Percentiles rank a stretch among this genome's conserved stretches.
Evolutionary conservation across 2,888 invertebrate species (phyloP).

Genomic region (Zele albiditarsus): DNA sequence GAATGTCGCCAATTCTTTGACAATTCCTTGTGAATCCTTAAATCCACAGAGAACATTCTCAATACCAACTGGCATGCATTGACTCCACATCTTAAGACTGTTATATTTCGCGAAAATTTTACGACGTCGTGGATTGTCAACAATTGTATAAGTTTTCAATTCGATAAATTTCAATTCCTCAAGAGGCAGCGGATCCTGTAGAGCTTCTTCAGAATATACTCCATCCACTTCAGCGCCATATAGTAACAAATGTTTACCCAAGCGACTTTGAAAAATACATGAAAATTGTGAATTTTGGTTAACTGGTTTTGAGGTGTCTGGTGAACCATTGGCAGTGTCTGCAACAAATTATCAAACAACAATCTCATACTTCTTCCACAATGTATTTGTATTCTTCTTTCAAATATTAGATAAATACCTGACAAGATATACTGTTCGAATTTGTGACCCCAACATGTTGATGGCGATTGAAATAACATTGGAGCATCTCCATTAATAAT

Average conservation of each 20-base stretch:
- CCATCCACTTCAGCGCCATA: slow-evolving; percentile 89
- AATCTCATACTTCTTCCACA: too few relatives aligned
- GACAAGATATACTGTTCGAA: slow-evolving; percentile 84
- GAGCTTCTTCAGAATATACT: slow-evolving; percentile 62
- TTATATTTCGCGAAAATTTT: slow-evolving; percentile 75
- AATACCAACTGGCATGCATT: slow-evolving; percentile 82
- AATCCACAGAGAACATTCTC: slow-evolving; percentile 81
- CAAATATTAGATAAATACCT: slow-evolving; percentile 69
- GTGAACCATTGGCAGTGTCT: slow-evolving; percentile 74
- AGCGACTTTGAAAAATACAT: slow-evolving; percentile 77
- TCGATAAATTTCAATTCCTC: slow-evolving; percentile 77
- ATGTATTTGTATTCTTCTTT: too few relatives aligned
- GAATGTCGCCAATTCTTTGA: slow-evolving; percentile 75
- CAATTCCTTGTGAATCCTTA: slow-evolving; percentile 80
- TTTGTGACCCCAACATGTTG: slow-evolving; percentile 79
- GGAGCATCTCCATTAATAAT: too few relatives aligned
- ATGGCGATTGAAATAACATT: too few relatives aligned
- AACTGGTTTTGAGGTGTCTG: slow-evolving; percentile 76
- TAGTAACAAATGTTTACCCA: slow-evolving; percentile 77
- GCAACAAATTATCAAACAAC: slow-evolving; percentile 28
- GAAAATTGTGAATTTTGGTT: slow-evolving; percentile 81
- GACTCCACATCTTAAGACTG: slow-evolving; percentile 84
- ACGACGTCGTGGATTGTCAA: slow-evolving; percentile 75
- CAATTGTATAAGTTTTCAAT: slow-evolving; percentile 79
- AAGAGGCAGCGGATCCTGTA: slow-evolving; percentile 51